phyloP scores from a whole-genome alignment of 2,113 vertebrate genomes.

The Neoarius graeffei region DNA sequence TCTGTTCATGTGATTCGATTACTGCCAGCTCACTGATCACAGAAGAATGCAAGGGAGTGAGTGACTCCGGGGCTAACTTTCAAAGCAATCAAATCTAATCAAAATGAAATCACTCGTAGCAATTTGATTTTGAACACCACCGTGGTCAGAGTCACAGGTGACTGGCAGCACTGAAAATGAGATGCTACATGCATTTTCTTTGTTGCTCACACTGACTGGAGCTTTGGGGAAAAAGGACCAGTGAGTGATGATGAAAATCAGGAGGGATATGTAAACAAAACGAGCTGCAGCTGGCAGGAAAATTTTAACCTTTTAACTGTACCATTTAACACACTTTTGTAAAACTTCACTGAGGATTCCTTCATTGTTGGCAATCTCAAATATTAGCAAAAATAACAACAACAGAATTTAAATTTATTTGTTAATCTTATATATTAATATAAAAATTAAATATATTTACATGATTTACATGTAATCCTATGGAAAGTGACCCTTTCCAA shows the following conservation, averaged over 20 bases:
- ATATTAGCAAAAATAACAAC: neutral
- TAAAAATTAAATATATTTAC: no score
- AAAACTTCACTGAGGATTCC: neutral
- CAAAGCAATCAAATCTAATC: constrained; percentile 38
- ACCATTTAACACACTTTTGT: neutral
- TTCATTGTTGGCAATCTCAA: neutral
- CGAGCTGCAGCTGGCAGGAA: neutral
- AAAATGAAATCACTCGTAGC: constrained; percentile 15
- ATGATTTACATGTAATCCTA: no score
- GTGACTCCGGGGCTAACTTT: constrained; percentile 52
- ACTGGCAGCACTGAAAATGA: constrained; percentile 14
- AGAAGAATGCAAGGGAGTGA: constrained; percentile 57
- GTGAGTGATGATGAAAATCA: neutral
- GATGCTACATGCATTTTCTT: constrained; percentile 35
- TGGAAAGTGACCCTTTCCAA: no score
- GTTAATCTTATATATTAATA: no score
- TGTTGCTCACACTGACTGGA: constrained; percentile 17
- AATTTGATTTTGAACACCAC: constrained; percentile 34
- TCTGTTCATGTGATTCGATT: constrained; percentile 62
- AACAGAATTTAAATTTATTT: neutral
- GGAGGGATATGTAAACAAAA: neutral
- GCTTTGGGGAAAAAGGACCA: neutral
- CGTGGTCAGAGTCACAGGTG: constrained; percentile 6
- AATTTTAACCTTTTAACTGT: neutral
- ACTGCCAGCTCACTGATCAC: constrained; percentile 58